These are phyloP conservation scores for Nothobranchius kuhntae DNA, from an alignment of 2,113 vertebrate species.

Conservation along the genomic window DNA sequence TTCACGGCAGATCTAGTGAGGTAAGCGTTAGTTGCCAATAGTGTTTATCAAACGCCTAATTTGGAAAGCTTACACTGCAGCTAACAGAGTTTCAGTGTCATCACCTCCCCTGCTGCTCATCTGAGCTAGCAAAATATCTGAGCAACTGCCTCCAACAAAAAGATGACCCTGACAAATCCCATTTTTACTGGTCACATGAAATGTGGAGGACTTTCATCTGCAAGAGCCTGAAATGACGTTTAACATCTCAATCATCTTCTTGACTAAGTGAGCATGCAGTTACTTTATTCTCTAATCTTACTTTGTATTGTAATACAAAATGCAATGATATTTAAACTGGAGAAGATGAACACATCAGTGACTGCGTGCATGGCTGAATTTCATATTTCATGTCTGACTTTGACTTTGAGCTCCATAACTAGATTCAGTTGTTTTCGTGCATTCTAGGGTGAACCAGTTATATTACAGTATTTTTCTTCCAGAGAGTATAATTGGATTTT, in stretches of 20 bases:
- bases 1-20: slow-evolving; percentile 10
- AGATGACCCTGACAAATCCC: slow-evolving; percentile 1
- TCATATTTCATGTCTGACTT: neutral
- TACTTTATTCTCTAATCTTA: neutral
- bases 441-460: neutral
- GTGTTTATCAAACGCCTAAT: slow-evolving; percentile 41
- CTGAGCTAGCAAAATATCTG: slow-evolving; percentile 35
- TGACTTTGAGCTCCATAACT: slow-evolving; percentile 1
- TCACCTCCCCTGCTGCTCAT: slow-evolving; percentile 44
- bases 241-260: slow-evolving; percentile 4
- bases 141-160: slow-evolving; percentile 17
- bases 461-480: neutral
- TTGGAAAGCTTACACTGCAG: slow-evolving; percentile 49
- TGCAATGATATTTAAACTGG: neutral
- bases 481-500: slow-evolving; percentile 8
- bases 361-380: neutral
- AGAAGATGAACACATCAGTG: neutral
- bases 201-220: neutral
- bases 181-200: slow-evolving; percentile 5
- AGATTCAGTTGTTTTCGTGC: neutral
- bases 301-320: neutral
- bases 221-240: neutral
- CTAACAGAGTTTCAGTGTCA: slow-evolving; percentile 46
- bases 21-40: slow-evolving; percentile 10
- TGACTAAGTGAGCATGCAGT: rapidly evolving